phyloP scores from a whole-genome alignment of 1,140 invertebrate species.

The Drosophila tropicalis region DNA sequence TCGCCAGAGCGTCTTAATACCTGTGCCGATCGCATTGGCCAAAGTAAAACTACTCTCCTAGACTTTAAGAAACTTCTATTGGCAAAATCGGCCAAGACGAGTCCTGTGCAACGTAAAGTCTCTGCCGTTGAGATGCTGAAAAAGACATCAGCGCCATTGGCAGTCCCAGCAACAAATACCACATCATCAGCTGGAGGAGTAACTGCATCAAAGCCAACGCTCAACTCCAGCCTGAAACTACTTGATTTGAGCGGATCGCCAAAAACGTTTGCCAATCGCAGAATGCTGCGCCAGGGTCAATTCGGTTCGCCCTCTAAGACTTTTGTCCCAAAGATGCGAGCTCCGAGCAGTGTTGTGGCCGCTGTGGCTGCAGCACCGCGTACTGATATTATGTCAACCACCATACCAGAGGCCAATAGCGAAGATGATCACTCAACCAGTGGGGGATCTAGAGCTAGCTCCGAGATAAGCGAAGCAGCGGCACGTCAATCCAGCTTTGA shows the following conservation, averaged over 20 bases:
- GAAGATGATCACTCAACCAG: conserved; percentile 86
- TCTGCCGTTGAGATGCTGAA: conserved; percentile 93
- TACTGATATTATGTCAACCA: conserved; percentile 92
- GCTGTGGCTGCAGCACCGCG: conserved; percentile 89
- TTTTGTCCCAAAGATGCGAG: conserved; percentile 86
- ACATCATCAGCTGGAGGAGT: not conserved
- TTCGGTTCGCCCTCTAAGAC: conserved; percentile 85
- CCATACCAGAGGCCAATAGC: conserved; percentile 91
- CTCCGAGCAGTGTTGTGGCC: conserved; percentile 84
- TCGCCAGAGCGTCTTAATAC: conserved; percentile 85
- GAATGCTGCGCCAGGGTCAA: conserved; percentile 84
- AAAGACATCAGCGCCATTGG: conserved; percentile 81
- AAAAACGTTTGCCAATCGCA: conserved; percentile 86
- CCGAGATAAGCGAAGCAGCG: conserved; percentile 38
- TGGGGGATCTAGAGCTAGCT: conserved; percentile 55
- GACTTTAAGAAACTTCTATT: conserved; percentile 92
- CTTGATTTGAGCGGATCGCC: conserved; percentile 87
- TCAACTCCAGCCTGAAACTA: conserved; percentile 82
- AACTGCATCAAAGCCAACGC: conserved; percentile 51
- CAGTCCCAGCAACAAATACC: not conserved
- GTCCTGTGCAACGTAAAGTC: conserved; percentile 85
- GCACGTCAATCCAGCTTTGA: conserved; percentile 57
- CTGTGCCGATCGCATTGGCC: conserved; percentile 85
- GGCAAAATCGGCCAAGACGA: conserved; percentile 85
- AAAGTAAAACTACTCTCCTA: conserved; percentile 88